phyloP scores from a whole-genome alignment of 2,888 invertebrate species.

The Hirtodrosophila cameraria region DNA sequence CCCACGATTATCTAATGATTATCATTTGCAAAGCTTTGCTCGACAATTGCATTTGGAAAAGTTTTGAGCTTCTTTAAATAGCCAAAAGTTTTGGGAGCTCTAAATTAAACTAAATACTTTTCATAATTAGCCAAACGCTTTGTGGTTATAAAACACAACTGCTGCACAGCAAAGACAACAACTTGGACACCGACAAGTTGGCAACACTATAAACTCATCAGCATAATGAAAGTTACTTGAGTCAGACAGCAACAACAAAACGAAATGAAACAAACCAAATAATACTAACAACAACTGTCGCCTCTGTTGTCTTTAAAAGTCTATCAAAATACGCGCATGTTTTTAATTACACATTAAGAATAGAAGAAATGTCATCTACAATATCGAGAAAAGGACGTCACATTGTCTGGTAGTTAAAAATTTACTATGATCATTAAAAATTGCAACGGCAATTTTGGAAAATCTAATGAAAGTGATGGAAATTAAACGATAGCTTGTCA shows the following conservation, averaged over 20 bases:
- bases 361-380: neutral
- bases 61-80: too few species aligned
- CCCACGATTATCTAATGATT: too few species aligned
- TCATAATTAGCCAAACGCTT: constrained; percentile 17
- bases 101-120: constrained; percentile 17
- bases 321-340: constrained; percentile 66
- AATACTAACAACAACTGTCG: constrained; percentile 30
- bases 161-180: constrained; percentile 6
- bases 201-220: constrained; percentile 74
- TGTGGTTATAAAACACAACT: constrained; percentile 42
- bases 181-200: constrained; percentile 45
- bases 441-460: constrained; percentile 19
- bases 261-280: too few species aligned
- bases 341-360: constrained; percentile 59
- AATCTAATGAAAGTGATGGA: constrained; percentile 23
- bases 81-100: neutral
- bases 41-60: too few species aligned
- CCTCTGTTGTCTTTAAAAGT: constrained; percentile 40
- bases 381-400: too few species aligned
- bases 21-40: too few species aligned
- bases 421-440: constrained; percentile 62
- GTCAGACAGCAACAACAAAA: constrained; percentile 13
- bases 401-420: constrained; percentile 63
- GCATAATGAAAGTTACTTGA: constrained; percentile 61
- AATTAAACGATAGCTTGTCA: constrained; percentile 23